phyloP scores from a whole-genome alignment of 2,888 invertebrate species.

The Papilio demoleus region DNA sequence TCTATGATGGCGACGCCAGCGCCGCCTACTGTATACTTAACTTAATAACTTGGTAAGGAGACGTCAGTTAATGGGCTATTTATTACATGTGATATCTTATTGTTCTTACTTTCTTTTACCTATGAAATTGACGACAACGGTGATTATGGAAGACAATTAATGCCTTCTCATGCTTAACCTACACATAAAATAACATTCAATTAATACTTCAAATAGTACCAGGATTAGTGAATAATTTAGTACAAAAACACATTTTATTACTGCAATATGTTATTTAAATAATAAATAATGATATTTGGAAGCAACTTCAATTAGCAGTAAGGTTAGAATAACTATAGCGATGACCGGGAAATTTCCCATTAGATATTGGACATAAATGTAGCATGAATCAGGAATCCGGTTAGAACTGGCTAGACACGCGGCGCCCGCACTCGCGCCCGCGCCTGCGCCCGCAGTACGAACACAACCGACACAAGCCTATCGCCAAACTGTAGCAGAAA shows the following conservation, averaged over 20 bases:
- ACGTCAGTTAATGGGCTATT: conserved; percentile 10
- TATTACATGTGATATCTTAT: conserved; percentile 6
- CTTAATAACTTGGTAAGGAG: conserved; percentile 22
- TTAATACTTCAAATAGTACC: no score
- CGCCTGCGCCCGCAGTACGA: conserved; percentile 49
- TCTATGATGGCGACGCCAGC: conserved; percentile 52
- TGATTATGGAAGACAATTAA: no score
- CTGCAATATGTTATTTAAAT: not conserved
- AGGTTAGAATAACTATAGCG: conserved; percentile 33
- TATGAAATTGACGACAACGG: not conserved
- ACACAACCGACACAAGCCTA: conserved; percentile 24
- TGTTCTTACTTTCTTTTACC: not conserved
- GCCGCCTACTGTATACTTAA: conserved; percentile 15
- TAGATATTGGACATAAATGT: conserved; percentile 35
- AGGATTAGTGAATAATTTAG: not conserved
- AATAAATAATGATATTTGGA: not conserved
- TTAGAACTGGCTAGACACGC: conserved; percentile 62
- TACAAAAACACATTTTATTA: not conserved
- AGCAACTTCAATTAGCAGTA: not conserved
- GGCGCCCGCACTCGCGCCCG: conserved; percentile 53
- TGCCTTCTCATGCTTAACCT: no score
- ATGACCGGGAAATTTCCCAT: conserved; percentile 20
- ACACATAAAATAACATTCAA: no score
- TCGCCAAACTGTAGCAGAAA: conserved; percentile 1
- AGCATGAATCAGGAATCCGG: conserved; percentile 63